A percentile compares a stretch with the other conserved stretches of the same genome.
Evolutionary conservation across 2,797 vertebrate species (phyloP).

Genomic region (Eulemur rubriventer): DNA sequence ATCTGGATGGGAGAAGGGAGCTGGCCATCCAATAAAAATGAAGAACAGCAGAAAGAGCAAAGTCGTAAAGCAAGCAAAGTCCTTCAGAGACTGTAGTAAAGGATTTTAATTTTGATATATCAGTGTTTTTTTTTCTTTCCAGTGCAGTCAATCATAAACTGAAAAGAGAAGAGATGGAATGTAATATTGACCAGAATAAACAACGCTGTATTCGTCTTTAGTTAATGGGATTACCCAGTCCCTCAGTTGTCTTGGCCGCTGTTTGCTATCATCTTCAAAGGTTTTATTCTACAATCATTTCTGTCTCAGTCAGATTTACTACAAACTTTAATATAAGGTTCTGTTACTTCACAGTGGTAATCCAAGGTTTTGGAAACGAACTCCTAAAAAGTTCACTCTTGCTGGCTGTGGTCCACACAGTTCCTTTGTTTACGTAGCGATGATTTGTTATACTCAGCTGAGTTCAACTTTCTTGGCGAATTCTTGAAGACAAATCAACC

Average conservation of each 20-base stretch:
- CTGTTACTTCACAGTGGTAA: not conserved
- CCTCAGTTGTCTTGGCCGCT: slow-evolving; percentile 10
- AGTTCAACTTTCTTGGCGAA: not conserved
- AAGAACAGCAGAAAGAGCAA: slow-evolving; percentile 71
- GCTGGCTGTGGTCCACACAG: not conserved
- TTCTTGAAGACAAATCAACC: not conserved
- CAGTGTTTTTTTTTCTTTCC: slow-evolving; percentile 30
- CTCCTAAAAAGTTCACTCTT: not conserved
- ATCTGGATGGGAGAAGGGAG: slow-evolving; percentile 69
- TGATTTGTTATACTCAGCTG: not conserved
- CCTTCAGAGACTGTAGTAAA: slow-evolving; percentile 46
- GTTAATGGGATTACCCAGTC: not conserved
- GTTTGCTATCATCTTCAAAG: not conserved
- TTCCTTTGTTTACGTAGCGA: not conserved
- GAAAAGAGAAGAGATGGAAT: slow-evolving; percentile 48
- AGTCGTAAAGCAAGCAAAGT: slow-evolving; percentile 67
- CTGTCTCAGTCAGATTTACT: not conserved
- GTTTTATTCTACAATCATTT: not conserved
- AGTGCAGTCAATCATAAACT: slow-evolving; percentile 52
- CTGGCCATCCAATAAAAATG: slow-evolving; percentile 70
- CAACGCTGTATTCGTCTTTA: not conserved
- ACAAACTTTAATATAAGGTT: slow-evolving; percentile 7
- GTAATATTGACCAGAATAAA: not conserved
- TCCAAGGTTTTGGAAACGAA: not conserved
- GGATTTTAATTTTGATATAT: slow-evolving; percentile 74